Percentiles rank a stretch among this genome's conserved stretches.
Evolutionary conservation across 2,113 vertebrate species (phyloP).

Genomic region (Perca flavescens): DNA sequence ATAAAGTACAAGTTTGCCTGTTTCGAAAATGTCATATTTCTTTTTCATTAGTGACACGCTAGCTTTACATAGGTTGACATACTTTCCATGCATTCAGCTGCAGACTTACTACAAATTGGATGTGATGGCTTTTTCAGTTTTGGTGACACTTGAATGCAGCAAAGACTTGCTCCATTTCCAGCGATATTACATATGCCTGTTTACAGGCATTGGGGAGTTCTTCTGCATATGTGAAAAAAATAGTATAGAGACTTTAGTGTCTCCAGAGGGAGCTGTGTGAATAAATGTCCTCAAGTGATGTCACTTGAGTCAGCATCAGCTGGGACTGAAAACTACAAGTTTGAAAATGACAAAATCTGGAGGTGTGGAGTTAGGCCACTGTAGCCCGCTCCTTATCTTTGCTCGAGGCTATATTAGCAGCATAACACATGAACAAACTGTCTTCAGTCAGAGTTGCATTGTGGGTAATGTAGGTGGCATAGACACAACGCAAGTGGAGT

Average conservation of each 20-base stretch:
- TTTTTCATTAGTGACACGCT: not conserved
- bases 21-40: not conserved
- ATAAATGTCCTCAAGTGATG: too few relatives aligned
- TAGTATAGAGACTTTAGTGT: too few relatives aligned
- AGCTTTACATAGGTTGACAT: not conserved
- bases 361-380: too few relatives aligned
- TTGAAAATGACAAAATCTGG: too few relatives aligned
- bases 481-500: not conserved
- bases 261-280: too few relatives aligned
- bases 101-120: not conserved
- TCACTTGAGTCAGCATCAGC: too few relatives aligned
- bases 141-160: not conserved
- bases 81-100: not conserved
- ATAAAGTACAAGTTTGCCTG: too few relatives aligned
- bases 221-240: too few relatives aligned
- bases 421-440: not conserved
- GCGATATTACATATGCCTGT: too few relatives aligned
- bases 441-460: not conserved
- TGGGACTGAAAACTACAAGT: too few relatives aligned
- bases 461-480: constrained; percentile 5
- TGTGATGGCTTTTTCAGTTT: not conserved
- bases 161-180: not conserved
- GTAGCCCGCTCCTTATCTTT: too few relatives aligned
- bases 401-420: not conserved
- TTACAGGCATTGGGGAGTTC: too few relatives aligned